Percentiles rank a stretch among this genome's conserved stretches.
These are phyloP conservation scores for Crambe crambe DNA, from an alignment of 37 sponge, comb jelly and placozoan genomes.

Conservation along the genomic window DNA sequence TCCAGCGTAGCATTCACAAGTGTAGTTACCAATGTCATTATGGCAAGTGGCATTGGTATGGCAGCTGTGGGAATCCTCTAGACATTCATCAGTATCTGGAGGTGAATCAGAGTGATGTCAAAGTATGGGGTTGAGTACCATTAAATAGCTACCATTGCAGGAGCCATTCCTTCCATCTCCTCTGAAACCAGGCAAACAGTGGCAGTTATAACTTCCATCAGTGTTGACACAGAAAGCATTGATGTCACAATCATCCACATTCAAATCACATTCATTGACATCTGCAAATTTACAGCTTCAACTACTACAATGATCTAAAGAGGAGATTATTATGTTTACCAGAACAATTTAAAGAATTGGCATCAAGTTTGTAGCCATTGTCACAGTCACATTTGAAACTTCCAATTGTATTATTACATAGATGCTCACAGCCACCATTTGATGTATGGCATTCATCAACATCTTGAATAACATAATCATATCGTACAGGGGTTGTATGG, in stretches of 20 bases:
- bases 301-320: background rate
- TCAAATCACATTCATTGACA: slow-evolving; percentile 38
- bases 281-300: slow-evolving; percentile 21
- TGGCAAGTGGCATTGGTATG: slow-evolving; percentile 17
- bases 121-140: background rate
- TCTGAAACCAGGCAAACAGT: slow-evolving; percentile 43
- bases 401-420: slow-evolving; percentile 39
- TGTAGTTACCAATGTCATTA: slow-evolving; percentile 40
- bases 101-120: background rate
- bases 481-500: too few species aligned
- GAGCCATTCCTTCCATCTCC: background rate
- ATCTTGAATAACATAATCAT: slow-evolving; percentile 25
- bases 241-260: slow-evolving; percentile 6
- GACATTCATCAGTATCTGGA: slow-evolving; percentile 47
- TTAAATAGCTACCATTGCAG: background rate
- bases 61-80: background rate
- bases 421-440: slow-evolving; percentile 17
- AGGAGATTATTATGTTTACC: too few species aligned
- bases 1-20: slow-evolving; percentile 38
- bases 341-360: slow-evolving; percentile 2
- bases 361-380: slow-evolving; percentile 36
- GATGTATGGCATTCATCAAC: slow-evolving; percentile 28
- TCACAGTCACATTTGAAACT: slow-evolving; percentile 38
- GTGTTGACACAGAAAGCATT: slow-evolving; percentile 21
- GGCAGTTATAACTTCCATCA: slow-evolving; percentile 40